These are phyloP conservation scores for Microdon myrmicae DNA, from an alignment of 2,888 invertebrate genomes.

Conservation along the genomic window DNA sequence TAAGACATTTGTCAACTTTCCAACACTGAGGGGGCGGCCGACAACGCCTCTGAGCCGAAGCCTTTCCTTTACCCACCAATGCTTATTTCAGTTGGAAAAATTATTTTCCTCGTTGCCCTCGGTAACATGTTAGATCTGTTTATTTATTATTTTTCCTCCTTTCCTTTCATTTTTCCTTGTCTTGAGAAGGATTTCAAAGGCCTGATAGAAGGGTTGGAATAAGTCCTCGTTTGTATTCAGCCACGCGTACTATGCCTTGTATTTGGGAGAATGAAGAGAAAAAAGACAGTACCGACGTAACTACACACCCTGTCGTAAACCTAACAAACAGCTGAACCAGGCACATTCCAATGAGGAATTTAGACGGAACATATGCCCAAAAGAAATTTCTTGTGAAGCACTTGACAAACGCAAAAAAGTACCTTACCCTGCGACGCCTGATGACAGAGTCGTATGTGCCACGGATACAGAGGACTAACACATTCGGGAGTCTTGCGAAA, in stretches of 20 bases:
- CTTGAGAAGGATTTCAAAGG: neutral
- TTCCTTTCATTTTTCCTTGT: no score
- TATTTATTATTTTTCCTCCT: no score
- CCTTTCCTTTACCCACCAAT: constrained; percentile 5
- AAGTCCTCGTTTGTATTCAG: constrained; percentile 24
- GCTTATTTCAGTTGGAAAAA: constrained; percentile 4
- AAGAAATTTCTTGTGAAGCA: constrained; percentile 9
- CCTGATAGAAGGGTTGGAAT: constrained; percentile 25
- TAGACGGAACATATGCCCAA: constrained; percentile 20
- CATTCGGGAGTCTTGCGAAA: constrained; percentile 36
- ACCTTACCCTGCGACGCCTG: neutral
- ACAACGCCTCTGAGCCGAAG: constrained; percentile 3
- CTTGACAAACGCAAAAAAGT: neutral
- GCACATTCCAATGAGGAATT: constrained; percentile 17
- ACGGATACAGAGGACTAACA: no score
- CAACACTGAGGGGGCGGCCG: neutral
- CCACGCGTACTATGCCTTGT: constrained; percentile 24
- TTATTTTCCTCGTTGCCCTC: neutral
- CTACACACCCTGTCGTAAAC: constrained; percentile 29
- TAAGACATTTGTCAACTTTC: constrained; percentile 38
- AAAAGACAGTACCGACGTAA: constrained; percentile 23
- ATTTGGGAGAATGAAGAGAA: constrained; percentile 12
- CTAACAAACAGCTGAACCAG: constrained; percentile 32
- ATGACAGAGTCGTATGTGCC: constrained; percentile 11
- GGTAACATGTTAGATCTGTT: constrained; percentile 10